phyloP scores from a whole-genome alignment of 2,888 invertebrate species.

The Polydrusus cervinus region DNA sequence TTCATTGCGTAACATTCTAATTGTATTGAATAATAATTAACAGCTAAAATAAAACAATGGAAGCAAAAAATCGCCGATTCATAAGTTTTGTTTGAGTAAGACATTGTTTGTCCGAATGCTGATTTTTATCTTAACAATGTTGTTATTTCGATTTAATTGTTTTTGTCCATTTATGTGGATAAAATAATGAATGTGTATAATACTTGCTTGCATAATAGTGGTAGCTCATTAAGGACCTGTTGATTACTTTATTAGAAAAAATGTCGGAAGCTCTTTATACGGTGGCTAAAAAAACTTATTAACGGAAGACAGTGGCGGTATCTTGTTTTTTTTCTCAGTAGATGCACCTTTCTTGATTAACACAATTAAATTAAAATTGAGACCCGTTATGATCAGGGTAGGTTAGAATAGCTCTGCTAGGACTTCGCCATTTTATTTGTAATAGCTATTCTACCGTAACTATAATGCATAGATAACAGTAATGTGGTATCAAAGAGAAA shows the following conservation, averaged over 20 bases:
- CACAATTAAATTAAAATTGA: too few species aligned
- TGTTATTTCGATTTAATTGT: constrained; percentile 24
- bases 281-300: too few species aligned
- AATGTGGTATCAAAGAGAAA: too few species aligned
- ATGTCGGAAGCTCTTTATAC: background rate
- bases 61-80: constrained; percentile 30
- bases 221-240: constrained; percentile 4
- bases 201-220: constrained; percentile 11
- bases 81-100: constrained; percentile 26
- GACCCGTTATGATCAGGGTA: too few species aligned
- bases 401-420: too few species aligned
- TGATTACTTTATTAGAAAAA: constrained; percentile 26
- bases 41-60: constrained; percentile 24
- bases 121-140: constrained; percentile 31
- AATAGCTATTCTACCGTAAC: too few species aligned
- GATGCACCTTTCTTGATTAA: too few species aligned
- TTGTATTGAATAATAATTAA: constrained; percentile 34
- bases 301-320: too few species aligned
- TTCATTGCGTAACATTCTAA: constrained; percentile 10
- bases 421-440: too few species aligned
- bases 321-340: too few species aligned
- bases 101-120: constrained; percentile 23
- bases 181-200: constrained; percentile 8
- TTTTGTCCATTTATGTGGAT: constrained; percentile 30
- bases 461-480: too few species aligned